phyloP scores from a whole-genome alignment of 2,113 vertebrate species.

The Petrocephalus microphthalmus region DNA sequence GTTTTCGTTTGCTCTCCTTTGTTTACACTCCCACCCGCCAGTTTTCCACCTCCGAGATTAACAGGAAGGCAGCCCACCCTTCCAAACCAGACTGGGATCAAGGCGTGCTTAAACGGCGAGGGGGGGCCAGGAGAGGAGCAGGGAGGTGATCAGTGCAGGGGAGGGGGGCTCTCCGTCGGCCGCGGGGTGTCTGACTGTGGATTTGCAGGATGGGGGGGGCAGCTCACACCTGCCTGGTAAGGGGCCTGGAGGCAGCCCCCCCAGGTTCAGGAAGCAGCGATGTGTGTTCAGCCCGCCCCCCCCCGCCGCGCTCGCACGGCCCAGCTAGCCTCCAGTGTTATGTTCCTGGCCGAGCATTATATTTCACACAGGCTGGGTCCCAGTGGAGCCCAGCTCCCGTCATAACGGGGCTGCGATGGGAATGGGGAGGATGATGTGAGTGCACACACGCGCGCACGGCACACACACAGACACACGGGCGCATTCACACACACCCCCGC shows the following conservation, averaged over 20 bases:
- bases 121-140: neutral
- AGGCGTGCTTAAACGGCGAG: neutral
- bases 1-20: neutral
- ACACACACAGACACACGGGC: neutral
- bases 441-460: neutral
- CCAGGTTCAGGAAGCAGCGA: neutral
- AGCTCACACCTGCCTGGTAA: neutral
- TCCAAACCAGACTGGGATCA: neutral
- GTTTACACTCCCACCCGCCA: neutral
- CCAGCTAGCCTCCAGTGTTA: neutral
- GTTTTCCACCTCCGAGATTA: neutral
- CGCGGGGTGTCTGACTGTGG: neutral
- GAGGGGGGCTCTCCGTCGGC: neutral
- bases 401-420: neutral
- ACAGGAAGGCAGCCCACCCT: neutral
- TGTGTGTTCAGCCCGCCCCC: neutral
- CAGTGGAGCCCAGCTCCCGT: neutral
- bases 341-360: neutral
- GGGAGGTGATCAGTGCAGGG: no score
- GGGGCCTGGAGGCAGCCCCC: neutral
- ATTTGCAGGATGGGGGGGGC: neutral
- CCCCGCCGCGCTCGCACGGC: neutral
- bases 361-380: conserved; percentile 1
- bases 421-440: neutral
- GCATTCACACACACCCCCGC: neutral